Evolutionary conservation across 2,113 vertebrate genomes (phyloP).

Genomic region (Caloenas nicobarica): DNA sequence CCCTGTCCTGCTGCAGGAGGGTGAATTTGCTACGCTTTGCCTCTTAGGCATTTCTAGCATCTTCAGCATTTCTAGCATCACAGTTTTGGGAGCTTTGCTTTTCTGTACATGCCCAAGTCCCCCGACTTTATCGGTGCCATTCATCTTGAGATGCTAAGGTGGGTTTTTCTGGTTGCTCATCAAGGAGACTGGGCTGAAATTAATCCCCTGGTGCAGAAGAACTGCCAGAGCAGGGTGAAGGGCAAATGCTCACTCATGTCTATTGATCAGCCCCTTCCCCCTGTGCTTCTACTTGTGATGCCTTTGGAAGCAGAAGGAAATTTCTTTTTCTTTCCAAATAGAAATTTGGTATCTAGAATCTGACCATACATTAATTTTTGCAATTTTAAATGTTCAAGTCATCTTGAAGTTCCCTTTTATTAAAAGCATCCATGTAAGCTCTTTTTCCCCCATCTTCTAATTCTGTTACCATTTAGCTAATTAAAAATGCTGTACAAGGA

Average conservation of each 20-base stretch:
- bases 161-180: neutral
- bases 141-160: neutral
- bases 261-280: neutral
- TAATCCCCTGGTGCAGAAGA: neutral
- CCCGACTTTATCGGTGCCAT: rapidly evolving
- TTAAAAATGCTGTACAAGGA: slow-evolving; percentile 57
- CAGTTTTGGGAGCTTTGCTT: neutral
- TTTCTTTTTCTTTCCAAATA: neutral
- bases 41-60: neutral
- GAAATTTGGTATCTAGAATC: neutral
- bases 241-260: neutral
- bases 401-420: neutral
- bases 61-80: neutral
- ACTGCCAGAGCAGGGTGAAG: neutral
- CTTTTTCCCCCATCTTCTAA: neutral
- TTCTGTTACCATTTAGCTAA: slow-evolving; percentile 26
- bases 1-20: neutral
- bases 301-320: neutral
- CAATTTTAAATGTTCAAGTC: neutral
- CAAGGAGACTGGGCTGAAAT: neutral
- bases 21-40: rapidly evolving
- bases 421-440: neutral
- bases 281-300: neutral
- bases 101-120: neutral
- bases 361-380: neutral